A percentile compares a stretch with the other conserved stretches of the same genome.
Conservation (phyloP, 2,797 vertebrate species). For the Chiroxiphia lanceolata region DNA sequence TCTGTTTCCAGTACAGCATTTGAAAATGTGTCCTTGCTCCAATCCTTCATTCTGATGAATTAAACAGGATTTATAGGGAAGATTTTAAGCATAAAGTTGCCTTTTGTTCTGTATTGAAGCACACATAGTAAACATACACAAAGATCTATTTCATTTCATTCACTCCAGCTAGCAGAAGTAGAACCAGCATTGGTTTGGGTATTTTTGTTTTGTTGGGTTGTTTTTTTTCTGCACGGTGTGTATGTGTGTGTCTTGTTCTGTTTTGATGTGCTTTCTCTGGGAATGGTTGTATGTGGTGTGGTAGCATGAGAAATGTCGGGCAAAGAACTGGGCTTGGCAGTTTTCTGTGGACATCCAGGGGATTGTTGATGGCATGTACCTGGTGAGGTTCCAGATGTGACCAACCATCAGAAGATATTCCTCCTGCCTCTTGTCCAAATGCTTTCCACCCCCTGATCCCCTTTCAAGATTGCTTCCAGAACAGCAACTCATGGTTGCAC, state of each 20-base stretch:
- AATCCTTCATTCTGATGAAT: not conserved
- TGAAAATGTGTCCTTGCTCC: not conserved
- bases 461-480: not conserved
- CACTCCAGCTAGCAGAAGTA: not conserved
- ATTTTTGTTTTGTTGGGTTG: not conserved
- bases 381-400: not conserved
- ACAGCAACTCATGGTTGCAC: not conserved
- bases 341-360: not conserved
- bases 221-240: too few species aligned
- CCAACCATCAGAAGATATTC: not conserved
- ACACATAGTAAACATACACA: rapidly evolving
- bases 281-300: not conserved
- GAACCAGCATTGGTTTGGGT: not conserved
- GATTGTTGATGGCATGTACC: not conserved
- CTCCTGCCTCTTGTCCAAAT: not conserved
- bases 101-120: not conserved
- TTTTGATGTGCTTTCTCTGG: not conserved
- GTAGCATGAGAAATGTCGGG: not conserved
- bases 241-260: not conserved
- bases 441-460: rapidly evolving
- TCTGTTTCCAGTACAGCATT: not conserved
- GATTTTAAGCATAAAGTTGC: not conserved
- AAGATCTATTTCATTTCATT: not conserved
- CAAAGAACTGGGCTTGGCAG: not conserved
- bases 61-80: not conserved